Percentiles rank a stretch among this genome's conserved stretches.
Evolutionary conservation across 2,797 vertebrate genomes (phyloP).

Genomic region (Notamacropus eugenii): DNA sequence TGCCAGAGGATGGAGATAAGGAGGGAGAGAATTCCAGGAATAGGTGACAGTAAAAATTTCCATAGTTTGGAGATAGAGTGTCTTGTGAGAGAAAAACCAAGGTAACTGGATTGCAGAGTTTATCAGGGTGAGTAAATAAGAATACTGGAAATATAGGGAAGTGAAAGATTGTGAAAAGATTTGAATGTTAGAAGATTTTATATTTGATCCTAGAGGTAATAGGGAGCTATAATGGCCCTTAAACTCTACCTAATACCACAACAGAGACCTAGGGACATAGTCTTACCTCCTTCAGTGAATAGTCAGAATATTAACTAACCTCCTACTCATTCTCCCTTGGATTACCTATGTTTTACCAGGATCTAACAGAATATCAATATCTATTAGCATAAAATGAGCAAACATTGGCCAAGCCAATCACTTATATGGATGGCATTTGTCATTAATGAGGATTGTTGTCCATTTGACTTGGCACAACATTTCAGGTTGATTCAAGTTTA

Average conservation of each 20-base stretch:
- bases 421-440: neutral
- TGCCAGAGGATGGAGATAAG: neutral
- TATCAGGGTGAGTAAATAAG: neutral
- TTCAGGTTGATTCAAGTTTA: neutral
- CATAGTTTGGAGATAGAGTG: neutral
- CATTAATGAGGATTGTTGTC: neutral
- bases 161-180: neutral
- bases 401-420: neutral
- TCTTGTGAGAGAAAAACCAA: neutral
- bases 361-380: accelerated
- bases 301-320: neutral
- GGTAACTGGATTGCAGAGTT: neutral
- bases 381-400: neutral
- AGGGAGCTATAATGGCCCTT: neutral
- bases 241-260: neutral
- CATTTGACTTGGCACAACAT: too few relatives aligned
- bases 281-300: neutral
- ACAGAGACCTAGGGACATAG: neutral
- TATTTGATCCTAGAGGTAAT: neutral
- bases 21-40: neutral
- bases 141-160: neutral
- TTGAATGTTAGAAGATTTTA: neutral
- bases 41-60: neutral
- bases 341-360: neutral
- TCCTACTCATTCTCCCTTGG: neutral